These are phyloP conservation scores for Pterostichus niger DNA, from an alignment of 2,888 invertebrate species.

Conservation along the genomic window DNA sequence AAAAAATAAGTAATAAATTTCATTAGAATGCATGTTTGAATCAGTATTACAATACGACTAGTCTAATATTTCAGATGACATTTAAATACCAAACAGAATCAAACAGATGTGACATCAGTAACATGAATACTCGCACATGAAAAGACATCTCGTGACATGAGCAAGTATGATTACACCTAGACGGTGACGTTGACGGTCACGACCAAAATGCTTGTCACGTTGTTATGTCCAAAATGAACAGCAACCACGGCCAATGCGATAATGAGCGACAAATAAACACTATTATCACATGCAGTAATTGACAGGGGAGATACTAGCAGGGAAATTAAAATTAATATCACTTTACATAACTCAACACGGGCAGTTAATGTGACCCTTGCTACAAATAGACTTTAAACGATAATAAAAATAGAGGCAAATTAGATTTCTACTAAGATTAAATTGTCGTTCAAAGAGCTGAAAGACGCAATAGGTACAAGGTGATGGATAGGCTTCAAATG, in stretches of 20 bases:
- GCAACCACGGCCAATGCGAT: conserved; percentile 41
- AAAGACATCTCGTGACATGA: background rate
- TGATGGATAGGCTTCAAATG: background rate
- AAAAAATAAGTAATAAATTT: too few relatives aligned
- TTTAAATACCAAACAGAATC: too few relatives aligned
- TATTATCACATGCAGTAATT: conserved; percentile 25
- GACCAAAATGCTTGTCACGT: conserved; percentile 39
- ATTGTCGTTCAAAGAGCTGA: background rate
- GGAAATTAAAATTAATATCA: conserved; percentile 31
- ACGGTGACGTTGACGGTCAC: conserved; percentile 36
- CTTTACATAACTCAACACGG: conserved; percentile 13
- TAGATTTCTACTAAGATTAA: too few relatives aligned
- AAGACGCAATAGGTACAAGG: background rate
- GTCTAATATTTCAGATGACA: too few relatives aligned
- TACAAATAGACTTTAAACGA: conserved; percentile 1
- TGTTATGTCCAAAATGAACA: conserved; percentile 47
- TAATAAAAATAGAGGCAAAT: background rate
- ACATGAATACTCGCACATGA: background rate
- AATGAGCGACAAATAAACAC: conserved; percentile 49
- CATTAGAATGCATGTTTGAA: too few relatives aligned
- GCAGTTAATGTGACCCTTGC: conserved; percentile 39
- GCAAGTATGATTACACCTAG: conserved; percentile 18
- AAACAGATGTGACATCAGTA: too few relatives aligned
- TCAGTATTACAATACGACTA: too few relatives aligned
- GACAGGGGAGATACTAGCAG: conserved; percentile 27